Base-by-base conservation (phyloP, 2,888 invertebrate species). In the Galerucella nymphaeae region DNA sequence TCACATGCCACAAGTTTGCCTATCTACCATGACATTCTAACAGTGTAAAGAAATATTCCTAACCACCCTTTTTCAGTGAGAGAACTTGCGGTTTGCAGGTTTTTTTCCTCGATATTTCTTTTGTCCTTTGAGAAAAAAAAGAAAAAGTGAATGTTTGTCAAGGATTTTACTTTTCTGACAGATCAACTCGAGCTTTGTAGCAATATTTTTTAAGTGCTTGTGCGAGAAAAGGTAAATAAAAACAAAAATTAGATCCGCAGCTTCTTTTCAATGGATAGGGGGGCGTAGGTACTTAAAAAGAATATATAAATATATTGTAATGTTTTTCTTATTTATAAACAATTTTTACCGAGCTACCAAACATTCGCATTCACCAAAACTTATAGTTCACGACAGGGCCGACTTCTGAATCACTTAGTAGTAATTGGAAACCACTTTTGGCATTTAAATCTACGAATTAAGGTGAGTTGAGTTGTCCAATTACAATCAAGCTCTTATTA, bases 151-250 rank as follows among this genome's bases (percentile, higher is more conserved):
- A 58, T 62, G n/a, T 42, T 62, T 66, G 66, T 66, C 58, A 58
- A 20, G 58, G 66, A 66, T 66, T 66, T 66, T 58, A 58, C 41
- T 20, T 58, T 58, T 57, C n/a, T 66, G 45, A 66, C 66, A 66
- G 55, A 65, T 66, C 41, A 45, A 66, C 41, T 57, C 45, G 20
- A n/a, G 58, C 58, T 66, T 57, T 58, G 58, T 18, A 20, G 57
- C 20, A 45, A 66, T 45, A 58, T 66, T 45, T 66, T 45, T 58
- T 66, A 66, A 66, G 66, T 66, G 66, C 66, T 41, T 41, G 45
- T 13, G 14, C 57, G 66, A 14, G 14, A 30, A 66, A 66, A 66
- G 41, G 50, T 53, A 65, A 65, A 65, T 41, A 57, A 38, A 57
- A 38, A 62, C 42, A 23, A 59, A 59, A 59, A 59, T 59, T 59